A percentile compares a stretch with the other conserved stretches of the same genome.
These are phyloP conservation scores for Antheraea pernyi DNA, from an alignment of 1,140 invertebrate species.

Conservation along the genomic window DNA sequence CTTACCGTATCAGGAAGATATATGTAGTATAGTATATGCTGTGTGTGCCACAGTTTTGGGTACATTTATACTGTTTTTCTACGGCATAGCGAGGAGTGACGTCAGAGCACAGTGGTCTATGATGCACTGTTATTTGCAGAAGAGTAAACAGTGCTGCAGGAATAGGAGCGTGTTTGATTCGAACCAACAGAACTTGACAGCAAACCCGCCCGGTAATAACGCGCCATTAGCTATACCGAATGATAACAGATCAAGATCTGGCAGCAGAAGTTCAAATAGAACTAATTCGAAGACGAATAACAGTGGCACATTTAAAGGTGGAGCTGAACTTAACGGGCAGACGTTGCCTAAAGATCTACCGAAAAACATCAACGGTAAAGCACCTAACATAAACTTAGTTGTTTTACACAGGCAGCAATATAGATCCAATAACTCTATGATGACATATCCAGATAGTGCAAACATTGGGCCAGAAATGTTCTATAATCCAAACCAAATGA, in stretches of 20 bases:
- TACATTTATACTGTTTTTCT: constrained; percentile 92
- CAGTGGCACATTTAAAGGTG: constrained; percentile 78
- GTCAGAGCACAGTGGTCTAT: constrained; percentile 87
- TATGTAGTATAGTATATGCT: constrained; percentile 89
- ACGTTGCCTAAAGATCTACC: constrained; percentile 62
- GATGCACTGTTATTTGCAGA: constrained; percentile 81
- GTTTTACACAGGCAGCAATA: constrained; percentile 85
- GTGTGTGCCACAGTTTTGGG: constrained; percentile 86
- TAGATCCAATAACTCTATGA: constrained; percentile 84
- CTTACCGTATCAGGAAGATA: constrained; percentile 84
- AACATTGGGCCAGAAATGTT: constrained; percentile 87
- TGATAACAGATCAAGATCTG: constrained; percentile 81
- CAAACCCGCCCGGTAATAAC: constrained; percentile 56
- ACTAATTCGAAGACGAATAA: constrained; percentile 79
- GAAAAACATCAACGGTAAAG: constrained; percentile 68
- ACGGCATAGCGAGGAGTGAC: constrained; percentile 90
- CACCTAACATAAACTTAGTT: constrained; percentile 82
- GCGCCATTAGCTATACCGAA: constrained; percentile 66
- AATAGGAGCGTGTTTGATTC: constrained; percentile 84
- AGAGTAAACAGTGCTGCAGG: constrained; percentile 82
- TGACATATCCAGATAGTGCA: constrained; percentile 82
- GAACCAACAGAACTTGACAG: constrained; percentile 79
- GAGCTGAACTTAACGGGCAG: constrained; percentile 75
- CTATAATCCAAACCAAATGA: constrained; percentile 96
- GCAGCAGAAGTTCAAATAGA: constrained; percentile 81